phyloP scores from a whole-genome alignment of 1,140 invertebrate species.

The Brachionus koreanus region DNA sequence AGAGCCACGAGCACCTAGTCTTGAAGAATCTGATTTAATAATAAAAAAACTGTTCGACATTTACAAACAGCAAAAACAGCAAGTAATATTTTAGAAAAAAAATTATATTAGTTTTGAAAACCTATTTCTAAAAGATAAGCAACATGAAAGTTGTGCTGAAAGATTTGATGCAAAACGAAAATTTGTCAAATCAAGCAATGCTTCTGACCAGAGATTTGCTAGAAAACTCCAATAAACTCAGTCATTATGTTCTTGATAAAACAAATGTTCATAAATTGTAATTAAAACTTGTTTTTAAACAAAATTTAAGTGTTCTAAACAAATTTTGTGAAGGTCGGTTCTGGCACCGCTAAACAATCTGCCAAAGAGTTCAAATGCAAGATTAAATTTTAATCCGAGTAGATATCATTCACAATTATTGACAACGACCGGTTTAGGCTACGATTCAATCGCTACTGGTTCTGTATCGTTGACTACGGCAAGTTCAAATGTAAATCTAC shows the following conservation, averaged over 20 bases:
- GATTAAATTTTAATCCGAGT: constrained; percentile 12
- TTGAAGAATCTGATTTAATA: constrained; percentile 38
- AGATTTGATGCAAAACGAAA: constrained; percentile 38
- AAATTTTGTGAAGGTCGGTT: not conserved
- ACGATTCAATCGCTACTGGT: not conserved
- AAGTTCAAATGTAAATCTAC: constrained; percentile 20
- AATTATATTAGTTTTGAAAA: not conserved
- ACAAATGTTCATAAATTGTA: constrained; percentile 25
- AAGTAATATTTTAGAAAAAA: constrained; percentile 15
- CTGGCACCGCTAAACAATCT: constrained; percentile 18
- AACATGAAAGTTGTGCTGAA: constrained; percentile 42
- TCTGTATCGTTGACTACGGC: not conserved
- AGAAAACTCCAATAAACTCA: constrained; percentile 22
- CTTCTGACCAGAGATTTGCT: constrained; percentile 22
- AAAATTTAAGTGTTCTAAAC: not conserved
- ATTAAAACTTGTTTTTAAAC: not conserved
- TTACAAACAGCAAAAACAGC: constrained; percentile 42
- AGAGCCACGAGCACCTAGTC: constrained; percentile 35
- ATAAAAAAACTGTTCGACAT: constrained; percentile 40
- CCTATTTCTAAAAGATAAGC: not conserved
- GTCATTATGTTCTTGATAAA: constrained; percentile 2
- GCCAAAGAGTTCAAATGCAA: constrained; percentile 8
- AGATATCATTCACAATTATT: constrained; percentile 40
- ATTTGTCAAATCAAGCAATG: constrained; percentile 33
- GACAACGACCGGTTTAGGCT: constrained; percentile 25